These are phyloP conservation scores for Morelia viridis DNA, from an alignment of 2,797 vertebrate species.

Conservation along the genomic window DNA sequence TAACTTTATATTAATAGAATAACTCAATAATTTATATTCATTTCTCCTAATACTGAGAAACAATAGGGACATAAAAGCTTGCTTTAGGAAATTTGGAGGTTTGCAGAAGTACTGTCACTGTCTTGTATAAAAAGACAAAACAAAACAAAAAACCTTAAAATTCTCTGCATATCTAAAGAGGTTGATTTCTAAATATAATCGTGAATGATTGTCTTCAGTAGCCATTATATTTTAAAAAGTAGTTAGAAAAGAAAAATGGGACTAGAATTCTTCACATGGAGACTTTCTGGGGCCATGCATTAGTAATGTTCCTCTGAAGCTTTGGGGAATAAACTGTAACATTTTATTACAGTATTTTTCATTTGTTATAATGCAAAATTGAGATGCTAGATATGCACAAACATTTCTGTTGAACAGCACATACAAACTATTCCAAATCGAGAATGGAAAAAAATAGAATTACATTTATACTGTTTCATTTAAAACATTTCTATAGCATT, in stretches of 20 bases:
- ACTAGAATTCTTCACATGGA: not conserved
- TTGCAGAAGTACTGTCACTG: not conserved
- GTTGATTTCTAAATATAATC: not conserved
- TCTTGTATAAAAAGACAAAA: not conserved
- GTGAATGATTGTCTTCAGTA: not conserved
- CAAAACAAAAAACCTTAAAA: not conserved
- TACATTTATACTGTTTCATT: not conserved
- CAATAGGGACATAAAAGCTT: not conserved
- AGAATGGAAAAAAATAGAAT: not conserved
- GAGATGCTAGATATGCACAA: not conserved
- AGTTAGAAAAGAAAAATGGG: not conserved
- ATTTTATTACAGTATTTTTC: not conserved
- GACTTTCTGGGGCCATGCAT: not conserved
- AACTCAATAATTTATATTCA: not conserved
- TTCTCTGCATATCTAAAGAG: not conserved
- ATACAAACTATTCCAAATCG: not conserved
- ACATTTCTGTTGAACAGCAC: not conserved
- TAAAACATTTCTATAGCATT: not conserved
- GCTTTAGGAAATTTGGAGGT: not conserved
- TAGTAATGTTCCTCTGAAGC: not conserved
- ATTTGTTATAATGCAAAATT: not conserved
- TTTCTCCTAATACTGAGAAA: not conserved
- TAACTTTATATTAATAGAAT: not conserved
- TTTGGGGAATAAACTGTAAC: not conserved
- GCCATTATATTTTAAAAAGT: not conserved